Conservation (phyloP, 2,113 vertebrate species). For the Oryzias curvinotus region DNA sequence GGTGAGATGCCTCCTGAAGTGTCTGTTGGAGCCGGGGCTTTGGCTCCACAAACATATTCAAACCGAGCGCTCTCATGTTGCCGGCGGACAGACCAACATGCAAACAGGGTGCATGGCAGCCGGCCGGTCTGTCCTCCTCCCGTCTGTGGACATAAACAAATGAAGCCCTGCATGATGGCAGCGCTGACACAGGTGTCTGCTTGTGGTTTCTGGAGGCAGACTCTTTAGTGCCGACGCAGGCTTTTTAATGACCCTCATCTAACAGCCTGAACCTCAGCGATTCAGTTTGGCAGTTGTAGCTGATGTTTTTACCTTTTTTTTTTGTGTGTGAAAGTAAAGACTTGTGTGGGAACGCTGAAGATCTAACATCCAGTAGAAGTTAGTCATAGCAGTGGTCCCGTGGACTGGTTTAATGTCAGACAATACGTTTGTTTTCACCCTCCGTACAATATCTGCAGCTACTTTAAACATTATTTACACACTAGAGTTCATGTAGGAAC, state of each 20-base stretch:
- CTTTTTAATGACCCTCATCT: slow-evolving; percentile 1
- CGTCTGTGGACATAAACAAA: slow-evolving; percentile 52
- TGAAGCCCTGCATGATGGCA: slow-evolving; percentile 12
- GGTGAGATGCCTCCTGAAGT: background rate
- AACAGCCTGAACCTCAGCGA: background rate
- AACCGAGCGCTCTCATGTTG: slow-evolving; percentile 59
- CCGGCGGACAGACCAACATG: slow-evolving; percentile 57
- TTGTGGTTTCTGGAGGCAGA: slow-evolving; percentile 25
- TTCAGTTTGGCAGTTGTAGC: background rate
- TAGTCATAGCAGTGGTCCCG: too few relatives aligned
- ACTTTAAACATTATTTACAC: too few relatives aligned
- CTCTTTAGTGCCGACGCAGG: slow-evolving; percentile 11
- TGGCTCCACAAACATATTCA: slow-evolving; percentile 50
- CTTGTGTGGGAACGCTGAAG: too few relatives aligned
- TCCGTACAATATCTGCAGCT: too few relatives aligned
- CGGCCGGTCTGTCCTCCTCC: slow-evolving; percentile 17
- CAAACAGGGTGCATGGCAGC: slow-evolving; percentile 49
- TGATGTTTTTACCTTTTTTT: too few relatives aligned
- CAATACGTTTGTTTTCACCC: too few relatives aligned
- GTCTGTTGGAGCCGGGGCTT: slow-evolving; percentile 17
- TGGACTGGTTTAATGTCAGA: too few relatives aligned
- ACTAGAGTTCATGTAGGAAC: too few relatives aligned
- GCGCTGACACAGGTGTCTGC: slow-evolving; percentile 52
- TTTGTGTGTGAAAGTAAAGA: too few relatives aligned
- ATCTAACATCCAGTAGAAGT: too few relatives aligned